phyloP scores from a whole-genome alignment of 1,140 invertebrate species.

The Drosophila watanabei region DNA sequence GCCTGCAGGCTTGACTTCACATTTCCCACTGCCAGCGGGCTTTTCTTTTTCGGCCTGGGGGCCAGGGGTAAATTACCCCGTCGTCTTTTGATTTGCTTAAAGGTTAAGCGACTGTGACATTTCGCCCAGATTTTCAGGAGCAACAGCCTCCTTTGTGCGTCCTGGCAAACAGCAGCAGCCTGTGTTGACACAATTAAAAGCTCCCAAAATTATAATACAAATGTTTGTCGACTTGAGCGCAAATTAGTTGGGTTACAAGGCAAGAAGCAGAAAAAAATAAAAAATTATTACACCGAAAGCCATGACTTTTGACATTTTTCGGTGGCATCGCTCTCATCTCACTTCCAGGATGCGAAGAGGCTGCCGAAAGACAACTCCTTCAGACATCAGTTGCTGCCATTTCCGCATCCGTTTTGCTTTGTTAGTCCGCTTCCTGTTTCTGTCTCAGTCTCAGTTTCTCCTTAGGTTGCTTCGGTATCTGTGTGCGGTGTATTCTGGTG shows the following conservation, averaged over 20 bases:
- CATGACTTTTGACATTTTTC: slow-evolving; percentile 47
- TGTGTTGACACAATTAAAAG: slow-evolving; percentile 50
- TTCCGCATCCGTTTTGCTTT: slow-evolving; percentile 77
- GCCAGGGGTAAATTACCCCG: slow-evolving; percentile 49
- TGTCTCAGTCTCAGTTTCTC: slow-evolving; percentile 37
- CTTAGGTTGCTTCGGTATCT: slow-evolving; percentile 19
- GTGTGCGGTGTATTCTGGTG: slow-evolving; percentile 17
- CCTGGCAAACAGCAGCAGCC: slow-evolving; percentile 3
- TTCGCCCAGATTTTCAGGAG: slow-evolving; percentile 41
- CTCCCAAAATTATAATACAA: slow-evolving; percentile 41
- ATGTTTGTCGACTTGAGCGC: slow-evolving; percentile 37
- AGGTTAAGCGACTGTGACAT: slow-evolving; percentile 77
- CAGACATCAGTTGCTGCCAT: slow-evolving; percentile 65
- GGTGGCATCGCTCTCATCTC: slow-evolving; percentile 14
- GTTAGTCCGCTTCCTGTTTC: slow-evolving; percentile 64
- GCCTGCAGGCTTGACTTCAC: slow-evolving; percentile 32
- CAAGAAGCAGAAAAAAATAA: neutral
- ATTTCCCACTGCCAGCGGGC: slow-evolving; percentile 1
- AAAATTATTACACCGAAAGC: slow-evolving; percentile 6
- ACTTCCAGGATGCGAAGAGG: slow-evolving; percentile 31
- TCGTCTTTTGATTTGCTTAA: slow-evolving; percentile 71
- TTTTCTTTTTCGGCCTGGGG: neutral
- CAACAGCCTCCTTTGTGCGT: slow-evolving; percentile 9
- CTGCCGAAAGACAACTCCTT: slow-evolving; percentile 54
- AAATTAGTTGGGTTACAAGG: slow-evolving; percentile 33